Percentiles rank a stretch among this genome's conserved stretches.
These are phyloP conservation scores for Lepidostoma basale DNA, from an alignment of 1,140 invertebrate species.

Conservation along the genomic window DNA sequence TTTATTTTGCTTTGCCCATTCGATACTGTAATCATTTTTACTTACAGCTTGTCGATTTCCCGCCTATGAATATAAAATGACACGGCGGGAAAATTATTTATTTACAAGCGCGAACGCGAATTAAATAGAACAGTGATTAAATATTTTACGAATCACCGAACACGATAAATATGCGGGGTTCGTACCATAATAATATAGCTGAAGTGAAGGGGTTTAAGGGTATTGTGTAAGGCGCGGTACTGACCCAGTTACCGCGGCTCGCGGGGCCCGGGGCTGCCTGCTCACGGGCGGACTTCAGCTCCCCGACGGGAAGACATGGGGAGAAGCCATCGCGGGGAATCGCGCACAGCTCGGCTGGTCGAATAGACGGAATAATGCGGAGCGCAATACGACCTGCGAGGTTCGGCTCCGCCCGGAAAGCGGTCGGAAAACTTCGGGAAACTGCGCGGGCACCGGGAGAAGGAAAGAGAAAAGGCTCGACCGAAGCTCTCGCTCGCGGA, in stretches of 20 bases:
- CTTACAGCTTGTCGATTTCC: neutral
- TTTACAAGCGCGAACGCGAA: no score
- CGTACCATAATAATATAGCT: no score
- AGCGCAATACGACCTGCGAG: conserved; percentile 12
- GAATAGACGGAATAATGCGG: conserved; percentile 2
- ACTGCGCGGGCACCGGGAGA: neutral
- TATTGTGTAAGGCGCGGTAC: neutral
- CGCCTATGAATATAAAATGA: no score
- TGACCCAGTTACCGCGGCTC: neutral
- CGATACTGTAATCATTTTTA: neutral
- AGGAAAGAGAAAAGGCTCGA: conserved; percentile 14
- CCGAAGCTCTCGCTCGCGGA: neutral
- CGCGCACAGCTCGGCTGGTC: conserved; percentile 23
- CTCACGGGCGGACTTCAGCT: conserved; percentile 25
- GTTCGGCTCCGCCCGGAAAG: neutral
- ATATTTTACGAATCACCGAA: no score
- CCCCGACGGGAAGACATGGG: conserved; percentile 4
- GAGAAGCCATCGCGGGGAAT: conserved; percentile 26
- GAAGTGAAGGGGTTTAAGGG: no score
- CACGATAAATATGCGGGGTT: no score
- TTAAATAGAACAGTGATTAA: no score
- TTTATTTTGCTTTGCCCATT: conserved; percentile 4
- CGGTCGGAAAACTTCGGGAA: conserved; percentile 6
- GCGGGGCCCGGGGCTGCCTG: neutral
- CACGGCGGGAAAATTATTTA: no score